phyloP scores from a whole-genome alignment of 2,113 vertebrate species.

The Pampusana beccarii region DNA sequence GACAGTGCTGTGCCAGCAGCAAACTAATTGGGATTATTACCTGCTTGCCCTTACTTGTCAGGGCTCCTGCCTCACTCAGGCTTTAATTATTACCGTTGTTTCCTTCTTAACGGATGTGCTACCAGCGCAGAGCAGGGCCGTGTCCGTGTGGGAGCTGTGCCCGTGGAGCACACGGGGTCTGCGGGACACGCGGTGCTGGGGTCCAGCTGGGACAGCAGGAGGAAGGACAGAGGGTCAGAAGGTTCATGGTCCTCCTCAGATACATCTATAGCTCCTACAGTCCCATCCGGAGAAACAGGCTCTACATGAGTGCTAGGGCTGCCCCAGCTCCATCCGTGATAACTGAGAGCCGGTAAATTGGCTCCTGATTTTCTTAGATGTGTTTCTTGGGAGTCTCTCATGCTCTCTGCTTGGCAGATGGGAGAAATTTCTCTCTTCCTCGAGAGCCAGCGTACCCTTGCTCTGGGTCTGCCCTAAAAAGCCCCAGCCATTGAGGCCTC shows the following conservation, averaged over 20 bases:
- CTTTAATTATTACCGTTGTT: constrained; percentile 28
- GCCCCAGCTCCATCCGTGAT: neutral
- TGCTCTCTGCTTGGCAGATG: neutral
- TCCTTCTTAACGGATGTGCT: neutral
- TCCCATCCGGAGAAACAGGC: neutral
- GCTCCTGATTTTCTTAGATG: neutral
- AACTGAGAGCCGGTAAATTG: neutral
- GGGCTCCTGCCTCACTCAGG: neutral
- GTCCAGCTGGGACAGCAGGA: neutral
- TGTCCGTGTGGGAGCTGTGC: neutral
- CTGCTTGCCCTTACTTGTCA: constrained; percentile 43
- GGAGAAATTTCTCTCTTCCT: neutral
- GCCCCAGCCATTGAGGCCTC: neutral
- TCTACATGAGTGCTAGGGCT: neutral
- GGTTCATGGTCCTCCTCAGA: neutral
- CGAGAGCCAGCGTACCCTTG: neutral
- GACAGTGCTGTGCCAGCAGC: constrained; percentile 2
- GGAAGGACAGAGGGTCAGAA: neutral
- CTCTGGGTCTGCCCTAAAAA: neutral
- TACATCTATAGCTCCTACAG: neutral
- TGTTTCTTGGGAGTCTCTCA: neutral
- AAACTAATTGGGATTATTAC: constrained; percentile 30
- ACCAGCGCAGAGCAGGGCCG: fast-evolving
- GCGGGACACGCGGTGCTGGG: neutral
- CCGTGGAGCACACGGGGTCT: neutral